Evolutionary conservation across 37 sponge, comb jelly and placozoan genomes (phyloP), one percentile per base, ranked within the genome.

Genomic region (Halisarca cf. caerulea): DNA sequence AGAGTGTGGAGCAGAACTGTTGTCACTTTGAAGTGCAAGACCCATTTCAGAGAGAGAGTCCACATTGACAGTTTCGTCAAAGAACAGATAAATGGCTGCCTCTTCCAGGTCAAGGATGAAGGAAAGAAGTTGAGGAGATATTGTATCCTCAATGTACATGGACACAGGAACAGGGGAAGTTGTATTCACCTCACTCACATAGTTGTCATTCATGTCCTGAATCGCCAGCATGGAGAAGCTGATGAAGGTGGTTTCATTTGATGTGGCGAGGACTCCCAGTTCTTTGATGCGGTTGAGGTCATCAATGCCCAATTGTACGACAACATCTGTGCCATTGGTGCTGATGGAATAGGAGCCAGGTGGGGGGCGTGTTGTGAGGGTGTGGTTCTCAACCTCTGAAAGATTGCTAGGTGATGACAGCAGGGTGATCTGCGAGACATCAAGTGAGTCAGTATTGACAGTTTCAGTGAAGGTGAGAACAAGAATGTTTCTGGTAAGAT

Each of bases 11-110:
- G 39, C 57, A 20, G 82, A 60, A 8, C 33, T 70, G 36, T 15
- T 7, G 24, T n/a, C 33, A 23, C 61, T 47, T 55, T 89, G 93
- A 0, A 93, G n/a, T 17, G 88, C 44, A 0, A 93, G 70, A 0
- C 80, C 88, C 9, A 75, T 59, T 20, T 70, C 79, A 42, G 58
- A 40, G 38, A 89, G 0, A 54, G 88, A 87, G 32, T 60, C 72
- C 8, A 70, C 92, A 61, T 96, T 90, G 61, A 96, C 94, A n/a
- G 94, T 90, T 77, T 96, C 96, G 75, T 91, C 85, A 82, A 96
- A 96, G 23, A 79, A 86, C 1, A 95, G 84, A 17, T 55, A 45
- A 21, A 96, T 23, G 15, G 32, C 81, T 66, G 83, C 90, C 27
- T 33, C 45, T 59, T 89, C 78, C 38, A 94, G 30, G 51, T 96